Base-by-base conservation (phyloP, 2,113 vertebrate genomes). In the Tetrao urogallus region DNA sequence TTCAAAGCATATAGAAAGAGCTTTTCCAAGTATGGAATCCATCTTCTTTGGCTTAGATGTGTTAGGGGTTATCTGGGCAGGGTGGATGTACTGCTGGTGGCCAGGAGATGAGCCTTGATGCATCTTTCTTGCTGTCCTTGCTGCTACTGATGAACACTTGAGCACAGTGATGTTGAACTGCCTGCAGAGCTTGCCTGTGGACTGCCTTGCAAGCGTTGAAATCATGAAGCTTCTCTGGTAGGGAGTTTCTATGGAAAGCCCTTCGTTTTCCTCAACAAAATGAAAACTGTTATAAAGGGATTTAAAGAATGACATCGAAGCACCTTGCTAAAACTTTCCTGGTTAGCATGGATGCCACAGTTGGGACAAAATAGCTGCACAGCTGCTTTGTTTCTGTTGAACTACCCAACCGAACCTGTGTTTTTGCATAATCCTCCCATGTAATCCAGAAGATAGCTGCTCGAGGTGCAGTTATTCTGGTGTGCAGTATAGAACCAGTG, bases 91-190 rank as follows among this genome's bases (percentile, higher is more conserved):
- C 10, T 1, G 0, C 8, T 42, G 10, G 15, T 20, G 81, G 11
- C 20, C 12, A 34, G 61, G 27, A 52, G 32, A 7, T 42, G 34
- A 30, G 11, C 17, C 22, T 22, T 47, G 28, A 2, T 18, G 2
- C 34, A 2, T 2, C 2, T 48, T 70, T 40, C 16, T 27, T 50
- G 34, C 30, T 60, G 22, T 11, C 61, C 0, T 7, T 22, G 20
- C 32, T 81, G 38, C 50, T 88, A 6, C 30, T 0, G 0, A 14
- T 14, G n/a, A 11, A 14, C 1, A 0, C 17, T 42, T 32, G 38
- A 84, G 34, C 4, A 17, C 27, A 66, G n/a, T 27, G 50, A 45
- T 10, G 18, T 54, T 6, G 30, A 86, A 30, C 17, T 72, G 48
- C 14, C 16, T 74, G 25, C 42, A 47, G 36, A 74, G n/a, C 13